A percentile compares a stretch with the other conserved stretches of the same genome.
Evolutionary conservation across 64 coral and sea anemone species (phyloP).

Genomic region (Hydrozoanthus tunicans): DNA sequence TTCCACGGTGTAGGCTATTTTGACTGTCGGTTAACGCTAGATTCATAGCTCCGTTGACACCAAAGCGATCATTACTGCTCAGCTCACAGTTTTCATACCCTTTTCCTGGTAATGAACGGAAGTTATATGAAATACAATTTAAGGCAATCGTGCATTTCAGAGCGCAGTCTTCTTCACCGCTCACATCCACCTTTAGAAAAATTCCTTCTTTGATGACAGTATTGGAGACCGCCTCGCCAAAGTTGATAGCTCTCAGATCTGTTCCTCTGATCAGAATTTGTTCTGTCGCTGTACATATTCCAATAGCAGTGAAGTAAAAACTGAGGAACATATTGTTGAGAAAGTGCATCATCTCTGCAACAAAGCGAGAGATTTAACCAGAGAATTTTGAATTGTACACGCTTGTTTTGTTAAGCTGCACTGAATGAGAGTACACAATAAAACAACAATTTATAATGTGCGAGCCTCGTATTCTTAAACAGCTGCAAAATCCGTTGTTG

Average conservation of each 20-base stretch:
- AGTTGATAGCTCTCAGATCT: conserved; percentile 19
- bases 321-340: no score
- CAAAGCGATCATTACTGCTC: not conserved
- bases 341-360: no score
- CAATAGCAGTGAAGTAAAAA: no score
- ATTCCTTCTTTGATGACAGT: not conserved
- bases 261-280: not conserved
- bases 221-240: not conserved
- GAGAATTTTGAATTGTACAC: no score
- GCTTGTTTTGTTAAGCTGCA: no score
- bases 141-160: not conserved
- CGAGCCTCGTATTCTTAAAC: no score
- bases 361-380: no score
- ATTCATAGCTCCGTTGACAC: no score
- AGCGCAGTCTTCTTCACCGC: not conserved
- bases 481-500: no score
- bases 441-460: no score
- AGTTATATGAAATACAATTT: conserved; percentile 19
- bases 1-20: not conserved
- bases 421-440: no score
- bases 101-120: not conserved
- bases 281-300: not conserved
- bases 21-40: not conserved
- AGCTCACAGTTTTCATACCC: conserved; percentile 1
- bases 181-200: not conserved